phyloP scores from a whole-genome alignment of 2,888 invertebrate genomes.

The Thymelicus sylvestris region DNA sequence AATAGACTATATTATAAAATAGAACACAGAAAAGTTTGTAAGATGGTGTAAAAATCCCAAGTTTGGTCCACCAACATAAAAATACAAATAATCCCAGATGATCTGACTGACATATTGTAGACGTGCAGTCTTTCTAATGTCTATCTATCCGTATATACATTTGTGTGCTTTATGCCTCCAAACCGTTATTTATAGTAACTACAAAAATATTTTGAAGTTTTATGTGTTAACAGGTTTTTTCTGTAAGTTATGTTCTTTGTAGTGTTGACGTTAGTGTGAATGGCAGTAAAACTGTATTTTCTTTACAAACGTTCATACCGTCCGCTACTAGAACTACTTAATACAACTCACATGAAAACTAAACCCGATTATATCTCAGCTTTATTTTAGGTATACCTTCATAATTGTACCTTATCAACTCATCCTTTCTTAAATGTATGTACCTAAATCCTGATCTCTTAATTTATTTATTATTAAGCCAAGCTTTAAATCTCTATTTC shows the following conservation, averaged over 20 bases:
- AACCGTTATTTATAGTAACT: neutral
- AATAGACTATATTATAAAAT: slow-evolving; percentile 5
- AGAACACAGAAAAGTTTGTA: slow-evolving; percentile 4
- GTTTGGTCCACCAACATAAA: slow-evolving; percentile 9
- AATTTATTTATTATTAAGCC: neutral
- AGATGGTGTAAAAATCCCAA: neutral
- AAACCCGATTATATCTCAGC: neutral
- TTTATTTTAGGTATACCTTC: neutral
- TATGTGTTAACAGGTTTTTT: neutral
- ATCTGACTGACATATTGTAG: slow-evolving; percentile 9
- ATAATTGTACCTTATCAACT: neutral
- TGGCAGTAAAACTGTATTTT: slow-evolving; percentile 7
- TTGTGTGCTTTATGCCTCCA: neutral
- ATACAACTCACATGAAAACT: neutral
- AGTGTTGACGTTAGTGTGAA: slow-evolving; percentile 2
- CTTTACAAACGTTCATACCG: slow-evolving; percentile 15
- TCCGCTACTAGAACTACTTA: slow-evolving; percentile 11
- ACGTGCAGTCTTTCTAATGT: neutral
- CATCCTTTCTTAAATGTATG: neutral
- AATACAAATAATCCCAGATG: neutral
- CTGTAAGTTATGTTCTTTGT: neutral
- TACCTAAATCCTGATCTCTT: neutral
- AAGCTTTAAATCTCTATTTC: neutral
- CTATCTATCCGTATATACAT: neutral
- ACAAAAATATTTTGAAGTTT: neutral